These are phyloP conservation scores for Ophraella communa DNA, from an alignment of 2,888 invertebrate species.

Conservation along the genomic window DNA sequence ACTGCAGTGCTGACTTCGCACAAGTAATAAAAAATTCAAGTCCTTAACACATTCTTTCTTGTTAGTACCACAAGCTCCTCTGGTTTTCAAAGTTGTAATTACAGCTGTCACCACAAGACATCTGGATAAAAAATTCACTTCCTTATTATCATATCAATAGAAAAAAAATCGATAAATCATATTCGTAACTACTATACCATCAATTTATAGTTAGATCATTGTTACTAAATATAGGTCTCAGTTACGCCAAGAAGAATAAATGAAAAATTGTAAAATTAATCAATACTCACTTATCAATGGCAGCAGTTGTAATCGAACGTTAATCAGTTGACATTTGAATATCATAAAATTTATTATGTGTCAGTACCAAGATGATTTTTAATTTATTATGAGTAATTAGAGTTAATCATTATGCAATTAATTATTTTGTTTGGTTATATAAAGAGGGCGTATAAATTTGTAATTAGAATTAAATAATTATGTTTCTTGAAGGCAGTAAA, in stretches of 20 bases:
- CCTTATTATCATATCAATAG: slow-evolving; percentile 11
- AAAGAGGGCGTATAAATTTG: background rate
- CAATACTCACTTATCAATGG: slow-evolving; percentile 20
- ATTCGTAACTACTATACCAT: slow-evolving; percentile 16
- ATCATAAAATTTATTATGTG: slow-evolving; percentile 15
- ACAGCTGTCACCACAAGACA: slow-evolving; percentile 13
- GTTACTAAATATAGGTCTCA: slow-evolving; percentile 27
- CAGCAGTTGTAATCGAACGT: slow-evolving; percentile 5
- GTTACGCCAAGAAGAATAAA: slow-evolving; percentile 7
- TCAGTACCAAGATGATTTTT: background rate
- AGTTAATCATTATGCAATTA: background rate
- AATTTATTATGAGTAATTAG: background rate
- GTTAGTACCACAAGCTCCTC: background rate
- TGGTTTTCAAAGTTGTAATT: background rate
- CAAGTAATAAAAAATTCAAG: too few species aligned
- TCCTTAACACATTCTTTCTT: background rate
- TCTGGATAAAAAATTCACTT: slow-evolving; percentile 1
- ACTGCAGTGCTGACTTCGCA: too few species aligned
- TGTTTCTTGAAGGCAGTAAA: too few species aligned
- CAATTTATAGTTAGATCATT: slow-evolving; percentile 17
- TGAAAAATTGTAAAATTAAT: slow-evolving; percentile 27
- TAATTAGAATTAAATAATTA: too few species aligned
- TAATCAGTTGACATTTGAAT: slow-evolving; percentile 17
- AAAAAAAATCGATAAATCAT: slow-evolving; percentile 15
- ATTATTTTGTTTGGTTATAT: background rate